Base-by-base conservation (phyloP, 1,140 invertebrate species). In the Pomacea maculata region DNA sequence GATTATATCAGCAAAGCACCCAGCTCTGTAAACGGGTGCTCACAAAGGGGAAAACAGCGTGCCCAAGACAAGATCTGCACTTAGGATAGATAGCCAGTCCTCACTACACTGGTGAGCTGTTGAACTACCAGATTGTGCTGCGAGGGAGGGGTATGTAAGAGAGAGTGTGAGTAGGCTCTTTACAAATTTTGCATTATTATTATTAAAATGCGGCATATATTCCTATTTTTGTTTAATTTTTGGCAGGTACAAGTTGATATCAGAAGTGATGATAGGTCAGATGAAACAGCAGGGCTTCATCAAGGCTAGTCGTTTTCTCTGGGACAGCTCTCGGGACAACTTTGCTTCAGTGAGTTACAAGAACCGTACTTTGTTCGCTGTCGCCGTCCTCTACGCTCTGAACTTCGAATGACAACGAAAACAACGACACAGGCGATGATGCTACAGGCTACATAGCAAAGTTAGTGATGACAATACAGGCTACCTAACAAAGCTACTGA, bases 201-300 rank as follows among this genome's bases (percentile, higher is more conserved):
- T 25, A 25, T 7, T 70, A 70, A 14, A 70, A 6, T 34, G 29
- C n/a, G 17, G 6, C 67, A 25, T 14, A n/a, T 3, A 4, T 63
- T 76, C 25, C 12, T 25, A 25, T 52, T 67, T 12, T 17, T 21
- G 71, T 1, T 78, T 78, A 55, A 71, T 63, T 14, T 80, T 54
- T 83, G 78, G 63, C 82, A 88, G 88, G 68, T 89, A 88, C 82
- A 89, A 89, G 76, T 80, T 88, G 19, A 77, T 89, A 57, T 82
- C 80, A 52, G 64, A 83, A 14, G 86, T 89, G 45, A 88, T 83
- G 8, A 85, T 89, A 55, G 88, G 88, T 19, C 80, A 89, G 82
- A 86, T 85, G 77, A 84, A 84, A 79, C 85, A 86, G 64, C 86
- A 88, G 68, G 81, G 86, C 15, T 82, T 89, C 19, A 83, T 81